Conservation (phyloP, 1,140 invertebrate species). For the Caenorhabditis brenneri region DNA sequence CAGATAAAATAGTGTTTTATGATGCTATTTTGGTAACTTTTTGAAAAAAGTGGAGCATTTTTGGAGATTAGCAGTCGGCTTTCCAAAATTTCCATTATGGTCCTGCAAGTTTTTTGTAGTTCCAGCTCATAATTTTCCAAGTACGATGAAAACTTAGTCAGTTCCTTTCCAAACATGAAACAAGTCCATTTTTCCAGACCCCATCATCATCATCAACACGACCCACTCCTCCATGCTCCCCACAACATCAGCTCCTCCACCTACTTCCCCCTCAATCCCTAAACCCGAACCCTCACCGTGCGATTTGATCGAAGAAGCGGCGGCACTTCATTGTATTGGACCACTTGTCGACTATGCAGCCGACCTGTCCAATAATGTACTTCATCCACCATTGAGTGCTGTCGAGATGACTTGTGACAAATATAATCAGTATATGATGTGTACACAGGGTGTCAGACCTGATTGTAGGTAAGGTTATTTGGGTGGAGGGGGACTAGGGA, state of each 20-base stretch:
- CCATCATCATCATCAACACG: too few relatives aligned
- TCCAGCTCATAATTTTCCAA: too few relatives aligned
- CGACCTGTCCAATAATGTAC: slow-evolving; percentile 22
- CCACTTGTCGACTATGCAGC: slow-evolving; percentile 49
- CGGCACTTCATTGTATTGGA: slow-evolving; percentile 42
- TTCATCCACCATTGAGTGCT: slow-evolving; percentile 54
- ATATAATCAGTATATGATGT: slow-evolving; percentile 53
- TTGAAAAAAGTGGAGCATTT: too few relatives aligned
- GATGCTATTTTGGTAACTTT: too few relatives aligned
- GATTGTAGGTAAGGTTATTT: slow-evolving; percentile 46
- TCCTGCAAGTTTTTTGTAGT: too few relatives aligned
- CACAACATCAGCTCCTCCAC: background rate
- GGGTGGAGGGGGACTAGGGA: background rate
- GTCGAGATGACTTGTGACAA: slow-evolving; percentile 45
- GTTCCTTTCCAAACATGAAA: too few relatives aligned
- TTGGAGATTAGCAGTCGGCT: too few relatives aligned
- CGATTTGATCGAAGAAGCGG: slow-evolving; percentile 50
- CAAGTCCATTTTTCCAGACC: slow-evolving; percentile 3
- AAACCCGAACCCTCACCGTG: slow-evolving; percentile 2
- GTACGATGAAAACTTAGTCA: too few relatives aligned
- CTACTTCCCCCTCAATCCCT: background rate
- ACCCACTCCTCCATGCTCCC: background rate
- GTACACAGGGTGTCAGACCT: slow-evolving; percentile 51
- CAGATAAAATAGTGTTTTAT: too few relatives aligned
- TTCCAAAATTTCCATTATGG: too few relatives aligned